A percentile compares a stretch with the other conserved stretches of the same genome.
Evolutionary conservation across 2,113 vertebrate genomes (phyloP).

Genomic region (Mellivora capensis): DNA sequence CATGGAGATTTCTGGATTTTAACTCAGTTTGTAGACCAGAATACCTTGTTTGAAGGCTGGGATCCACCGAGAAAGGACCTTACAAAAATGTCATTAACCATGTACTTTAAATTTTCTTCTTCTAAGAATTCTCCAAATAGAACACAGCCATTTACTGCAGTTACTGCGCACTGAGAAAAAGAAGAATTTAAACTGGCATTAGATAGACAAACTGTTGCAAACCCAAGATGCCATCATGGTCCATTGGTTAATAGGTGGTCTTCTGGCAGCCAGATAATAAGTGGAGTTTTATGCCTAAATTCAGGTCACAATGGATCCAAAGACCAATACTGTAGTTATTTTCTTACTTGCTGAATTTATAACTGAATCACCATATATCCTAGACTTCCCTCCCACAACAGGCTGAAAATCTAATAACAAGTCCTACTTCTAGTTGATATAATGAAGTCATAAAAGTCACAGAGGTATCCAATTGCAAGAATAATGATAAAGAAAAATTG

Average conservation of each 20-base stretch:
- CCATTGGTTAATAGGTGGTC: not conserved
- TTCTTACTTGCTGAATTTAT: not conserved
- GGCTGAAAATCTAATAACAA: slow-evolving; percentile 48
- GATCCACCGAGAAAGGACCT: not conserved
- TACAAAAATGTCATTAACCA: not conserved
- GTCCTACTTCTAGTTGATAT: not conserved
- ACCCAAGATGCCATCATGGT: not conserved
- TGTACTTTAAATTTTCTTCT: not conserved
- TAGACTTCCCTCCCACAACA: not conserved
- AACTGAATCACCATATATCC: not conserved
- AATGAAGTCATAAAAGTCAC: slow-evolving; percentile 45
- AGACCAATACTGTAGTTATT: not conserved
- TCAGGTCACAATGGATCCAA: not conserved
- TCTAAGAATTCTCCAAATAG: not conserved
- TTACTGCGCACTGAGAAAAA: not conserved
- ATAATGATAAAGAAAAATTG: slow-evolving; percentile 37
- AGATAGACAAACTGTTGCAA: not conserved
- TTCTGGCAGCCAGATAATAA: not conserved
- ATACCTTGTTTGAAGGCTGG: not conserved
- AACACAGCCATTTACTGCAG: not conserved
- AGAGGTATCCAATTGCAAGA: slow-evolving; percentile 38
- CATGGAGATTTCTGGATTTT: not conserved
- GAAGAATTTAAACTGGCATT: not conserved
- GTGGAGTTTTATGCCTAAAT: not conserved
- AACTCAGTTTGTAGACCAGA: not conserved